Evolutionary conservation across 2,797 vertebrate genomes (phyloP).

Genomic region (Enteromius fasciolatus): DNA sequence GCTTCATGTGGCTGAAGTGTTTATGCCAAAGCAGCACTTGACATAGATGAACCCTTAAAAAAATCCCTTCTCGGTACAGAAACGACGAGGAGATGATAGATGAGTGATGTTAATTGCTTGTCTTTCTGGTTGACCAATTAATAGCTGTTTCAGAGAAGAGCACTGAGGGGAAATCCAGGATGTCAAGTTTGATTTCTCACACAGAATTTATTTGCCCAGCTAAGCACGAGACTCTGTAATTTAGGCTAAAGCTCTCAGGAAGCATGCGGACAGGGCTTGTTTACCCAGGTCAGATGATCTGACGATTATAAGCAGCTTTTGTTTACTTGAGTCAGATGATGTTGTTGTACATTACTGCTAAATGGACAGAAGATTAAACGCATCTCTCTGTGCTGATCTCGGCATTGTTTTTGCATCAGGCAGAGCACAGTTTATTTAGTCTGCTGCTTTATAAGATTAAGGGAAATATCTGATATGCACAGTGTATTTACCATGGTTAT

Average conservation of each 20-base stretch:
- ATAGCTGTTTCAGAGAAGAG: background rate
- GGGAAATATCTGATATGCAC: background rate
- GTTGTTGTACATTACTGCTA: constrained; percentile 14
- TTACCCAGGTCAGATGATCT: constrained; percentile 40
- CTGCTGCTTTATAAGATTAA: background rate
- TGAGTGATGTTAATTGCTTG: constrained; percentile 30
- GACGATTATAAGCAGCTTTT: constrained; percentile 32
- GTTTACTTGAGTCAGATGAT: constrained; percentile 29
- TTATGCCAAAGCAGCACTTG: background rate
- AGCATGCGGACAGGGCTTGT: constrained; percentile 9
- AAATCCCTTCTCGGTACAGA: background rate
- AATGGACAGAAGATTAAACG: constrained; percentile 20
- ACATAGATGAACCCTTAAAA: background rate
- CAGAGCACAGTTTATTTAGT: background rate
- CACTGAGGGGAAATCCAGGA: constrained; percentile 8
- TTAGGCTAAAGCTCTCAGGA: constrained; percentile 6
- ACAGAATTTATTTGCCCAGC: background rate
- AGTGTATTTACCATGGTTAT: background rate
- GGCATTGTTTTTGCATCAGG: background rate
- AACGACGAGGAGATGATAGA: background rate
- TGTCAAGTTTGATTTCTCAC: constrained; percentile 22
- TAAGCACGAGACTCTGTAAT: constrained; percentile 9
- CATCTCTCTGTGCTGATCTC: background rate
- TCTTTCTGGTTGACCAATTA: constrained; percentile 47
- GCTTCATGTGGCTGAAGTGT: constrained; percentile 14